Base-by-base conservation (phyloP, 2,113 vertebrate genomes). In the Tyrannus savana region DNA sequence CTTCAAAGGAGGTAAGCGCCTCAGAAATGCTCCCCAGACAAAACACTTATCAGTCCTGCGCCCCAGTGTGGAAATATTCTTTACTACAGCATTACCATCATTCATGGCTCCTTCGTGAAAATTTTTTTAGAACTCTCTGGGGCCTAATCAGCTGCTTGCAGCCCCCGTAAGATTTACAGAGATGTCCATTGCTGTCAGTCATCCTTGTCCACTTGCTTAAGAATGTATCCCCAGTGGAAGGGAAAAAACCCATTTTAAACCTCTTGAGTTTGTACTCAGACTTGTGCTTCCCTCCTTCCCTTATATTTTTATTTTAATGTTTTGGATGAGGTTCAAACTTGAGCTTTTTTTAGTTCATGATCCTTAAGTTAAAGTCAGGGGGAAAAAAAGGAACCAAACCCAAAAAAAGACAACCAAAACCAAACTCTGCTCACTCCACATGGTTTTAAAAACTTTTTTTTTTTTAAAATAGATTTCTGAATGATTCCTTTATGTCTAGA, bases 1-100 rank as follows among this genome's bases (percentile, higher is more conserved):
- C 96, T 95, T 96, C 95, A 94, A 60, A 56, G 84, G 97, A 97
- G 96, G 94, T 97, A 95, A 98, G 96, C 96, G 66, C 91, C 95
- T 97, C 95, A 93, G 95, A 93, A 96, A 94, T 39, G 80, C 92
- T 89, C 71, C 93, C 87, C 55, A 75, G 89, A 75, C 76, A 89
- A 91, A 93, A 55, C 24, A 64, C 68, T 91, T 76, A 76, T 75
- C 62, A 49, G 76, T 59, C 53, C 88, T 22, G 39, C 82, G 64
- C 44, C 19, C 28, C 49, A 63, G 71, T 0, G 13, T 82, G 77
- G 67, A 91, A 67, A 71, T 87, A 41, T 17, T 93, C 82, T 92
- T 62, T 67, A 84, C 64, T 84, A 13, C 19, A 85, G 78, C 67
- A 44, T 56, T 87, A 3, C 66, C 77, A 74, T 74, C 49, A 7